Evolutionary conservation across 2,888 invertebrate genomes (phyloP), one percentile per base, ranked within the genome.

Genomic region (Cancer borealis): DNA sequence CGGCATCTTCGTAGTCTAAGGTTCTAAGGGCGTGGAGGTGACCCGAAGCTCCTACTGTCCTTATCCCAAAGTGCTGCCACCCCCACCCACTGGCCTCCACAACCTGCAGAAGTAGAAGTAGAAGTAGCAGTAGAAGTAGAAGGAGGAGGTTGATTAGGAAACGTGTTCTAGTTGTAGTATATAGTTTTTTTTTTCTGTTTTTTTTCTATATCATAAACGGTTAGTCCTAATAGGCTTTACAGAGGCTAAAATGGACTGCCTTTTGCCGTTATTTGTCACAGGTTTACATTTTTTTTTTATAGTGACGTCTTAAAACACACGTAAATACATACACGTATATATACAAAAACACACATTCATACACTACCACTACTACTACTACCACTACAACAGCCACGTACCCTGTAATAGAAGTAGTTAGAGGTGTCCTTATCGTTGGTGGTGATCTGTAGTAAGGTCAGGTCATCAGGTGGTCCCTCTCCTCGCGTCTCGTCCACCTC

Each of bases 351-450:
- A 4, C 14, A 66, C 66, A 5, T 21, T 0, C 1, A 0, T 26
- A 26, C 79, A n/a, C 79, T 26, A 26, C 79, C 26, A n/a, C 79
- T 14, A 26, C 30, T 30, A 26, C 79, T 30, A 30, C 30, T 26
- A n/a, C 79, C 6, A n/a, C 79, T 12, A 49, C 49, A 6, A 49
- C 49, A 6, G 17, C 66, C 66, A 90, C 93, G 84, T 6, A 95
- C 95, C 93, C 94, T 90, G 87, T 94, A 95, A 46, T 79, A 94
- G 93, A 95, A 95, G 92, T 95, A 95, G 88, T 95, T 95, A 2
- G 95, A 91, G 14, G 91, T 94, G 84, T 95, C 95, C 14, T 66
- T 93, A 54, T 95, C 95, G 3, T 66, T 46, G 26, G 93, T 91
- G 12, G 94, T 54, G 79, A 95, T 73, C 60, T 95, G 94, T 12